Evolutionary conservation across 2,113 vertebrate genomes (phyloP), one percentile per base, ranked within the genome.

Genomic region (Callipepla squamata): DNA sequence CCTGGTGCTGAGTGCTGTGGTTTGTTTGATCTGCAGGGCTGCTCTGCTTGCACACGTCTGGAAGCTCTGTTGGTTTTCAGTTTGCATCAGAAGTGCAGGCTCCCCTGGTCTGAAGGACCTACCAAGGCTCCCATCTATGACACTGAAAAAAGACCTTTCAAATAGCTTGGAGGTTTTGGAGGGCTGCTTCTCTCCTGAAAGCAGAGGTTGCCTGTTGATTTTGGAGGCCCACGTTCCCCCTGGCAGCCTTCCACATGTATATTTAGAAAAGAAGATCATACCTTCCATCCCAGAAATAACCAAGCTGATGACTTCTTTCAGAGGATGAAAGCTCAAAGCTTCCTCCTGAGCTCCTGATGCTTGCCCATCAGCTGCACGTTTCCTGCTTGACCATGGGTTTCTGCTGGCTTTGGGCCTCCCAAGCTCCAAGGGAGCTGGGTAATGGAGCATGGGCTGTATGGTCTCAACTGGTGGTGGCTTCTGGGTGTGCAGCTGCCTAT

Each of bases 201-300:
- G 75, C 91, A 80, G 87, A 34, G 17, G 17, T 34, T 92, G 87
- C 72, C 59, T 92, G 89, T 93, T 96, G 91, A 51, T 93, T 94
- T 96, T 95, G 92, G 94, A 96, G 80, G 81, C 75, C 73, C 0
- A 5, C 1, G 4, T 21, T 90, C 63, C 70, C 38, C 58, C 79
- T 92, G 95, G 95, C 79, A 83, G 76, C 72, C 34, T 70, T 94
- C 87, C 93, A 92, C 1, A 2, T 0, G 1, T 95, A 80, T 91
- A 83, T 90, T 96, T 94, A 86, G 95, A 70, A 77, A 57, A 69
- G 89, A 79, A 92, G 89, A 85, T 95, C 94, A 93, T 92, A 87
- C 91, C 89, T 96, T 93, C 93, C 89, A 61, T 83, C 91, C 91
- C 85, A 80, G 36, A 87, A 94, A 91, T 91, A 91, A 92, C 85